Percentiles rank a stretch among this genome's conserved stretches.
These are phyloP conservation scores for Drepana falcataria DNA, from an alignment of 2,888 invertebrate species.

Conservation along the genomic window DNA sequence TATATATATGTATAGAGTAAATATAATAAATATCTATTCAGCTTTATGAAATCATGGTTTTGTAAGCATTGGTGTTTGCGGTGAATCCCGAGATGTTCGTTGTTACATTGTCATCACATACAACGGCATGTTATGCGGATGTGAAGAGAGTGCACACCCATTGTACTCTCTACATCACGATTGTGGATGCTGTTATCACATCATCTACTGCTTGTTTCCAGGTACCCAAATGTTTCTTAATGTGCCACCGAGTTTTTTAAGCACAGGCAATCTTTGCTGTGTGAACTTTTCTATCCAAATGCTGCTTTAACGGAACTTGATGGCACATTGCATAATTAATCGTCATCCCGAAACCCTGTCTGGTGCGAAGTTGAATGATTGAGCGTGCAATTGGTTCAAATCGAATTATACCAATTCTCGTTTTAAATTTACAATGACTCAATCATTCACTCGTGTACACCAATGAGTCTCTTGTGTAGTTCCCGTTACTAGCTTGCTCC, in stretches of 20 bases:
- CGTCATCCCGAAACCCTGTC: constrained; percentile 1
- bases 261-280: not conserved
- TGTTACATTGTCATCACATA: constrained; percentile 31
- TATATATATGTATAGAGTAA: not conserved
- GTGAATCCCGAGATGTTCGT: constrained; percentile 9
- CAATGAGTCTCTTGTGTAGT: constrained; percentile 30
- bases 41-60: not conserved
- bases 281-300: constrained; percentile 2
- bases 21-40: not conserved
- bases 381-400: not conserved
- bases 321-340: constrained; percentile 1
- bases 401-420: not conserved
- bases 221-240: constrained; percentile 58
- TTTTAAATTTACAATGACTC: constrained; percentile 4
- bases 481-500: constrained; percentile 64
- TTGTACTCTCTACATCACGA: constrained; percentile 43
- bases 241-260: constrained; percentile 50
- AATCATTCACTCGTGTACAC: constrained; percentile 34
- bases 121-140: constrained; percentile 37
- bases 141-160: constrained; percentile 36
- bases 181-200: constrained; percentile 59
- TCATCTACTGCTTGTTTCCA: constrained; percentile 70
- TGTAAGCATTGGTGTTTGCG: not conserved
- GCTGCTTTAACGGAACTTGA: constrained; percentile 3
- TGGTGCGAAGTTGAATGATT: not conserved